Evolutionary conservation across 1,140 invertebrate genomes (phyloP).

Genomic region (Diorhabda sublineata): DNA sequence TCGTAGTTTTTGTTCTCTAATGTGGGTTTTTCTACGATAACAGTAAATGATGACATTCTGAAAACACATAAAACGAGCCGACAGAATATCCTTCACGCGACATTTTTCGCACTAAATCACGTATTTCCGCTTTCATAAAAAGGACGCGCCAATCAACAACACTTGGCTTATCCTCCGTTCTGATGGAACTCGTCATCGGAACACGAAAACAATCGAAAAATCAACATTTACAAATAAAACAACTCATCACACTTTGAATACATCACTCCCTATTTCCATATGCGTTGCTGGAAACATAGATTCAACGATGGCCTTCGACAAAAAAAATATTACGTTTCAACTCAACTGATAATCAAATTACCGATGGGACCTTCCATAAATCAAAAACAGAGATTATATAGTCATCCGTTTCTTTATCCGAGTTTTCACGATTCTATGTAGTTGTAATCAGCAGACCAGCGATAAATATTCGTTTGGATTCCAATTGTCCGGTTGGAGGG

Average conservation of each 20-base stretch:
- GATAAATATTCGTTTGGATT: slow-evolving; percentile 17
- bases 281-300: neutral
- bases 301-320: neutral
- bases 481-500: neutral
- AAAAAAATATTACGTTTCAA: slow-evolving; percentile 12
- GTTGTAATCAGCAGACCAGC: slow-evolving; percentile 15
- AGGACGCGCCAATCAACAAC: slow-evolving; percentile 1
- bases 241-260: slow-evolving; percentile 2
- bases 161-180: neutral
- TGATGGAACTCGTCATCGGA: neutral
- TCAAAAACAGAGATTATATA: slow-evolving; percentile 9
- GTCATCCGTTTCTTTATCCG: slow-evolving; percentile 16
- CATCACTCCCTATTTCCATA: neutral
- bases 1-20: too few relatives aligned
- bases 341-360: slow-evolving; percentile 12
- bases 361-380: slow-evolving; percentile 5
- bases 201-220: neutral
- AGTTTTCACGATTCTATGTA: slow-evolving; percentile 12
- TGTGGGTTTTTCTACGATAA: too few relatives aligned
- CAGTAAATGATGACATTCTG: too few relatives aligned
- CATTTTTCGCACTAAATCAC: neutral
- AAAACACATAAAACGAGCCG: too few relatives aligned
- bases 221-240: slow-evolving; percentile 3
- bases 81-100: too few relatives aligned
- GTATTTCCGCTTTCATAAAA: slow-evolving; percentile 1